Evolutionary conservation across 1,140 invertebrate genomes (phyloP), one percentile per base, ranked within the genome.

Genomic region (Heliconius himera): DNA sequence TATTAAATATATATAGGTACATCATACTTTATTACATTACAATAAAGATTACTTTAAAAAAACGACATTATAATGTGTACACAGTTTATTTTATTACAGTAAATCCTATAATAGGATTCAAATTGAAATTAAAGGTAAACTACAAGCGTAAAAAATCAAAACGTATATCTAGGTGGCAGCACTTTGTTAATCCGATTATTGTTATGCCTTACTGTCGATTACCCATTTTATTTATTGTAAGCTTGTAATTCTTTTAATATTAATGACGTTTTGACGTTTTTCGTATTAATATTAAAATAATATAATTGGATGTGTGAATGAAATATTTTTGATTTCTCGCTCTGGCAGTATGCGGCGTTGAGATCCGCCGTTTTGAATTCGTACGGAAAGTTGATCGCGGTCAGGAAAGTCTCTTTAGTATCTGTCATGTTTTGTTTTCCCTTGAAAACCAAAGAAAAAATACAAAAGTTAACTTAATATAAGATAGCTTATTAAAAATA

Each of bases 81-180:
- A 20, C 49, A 66, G 11, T 66, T 13, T 66, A 66, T 29, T 13
- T 66, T 16, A 26, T 29, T 66, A 66, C 11, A 26, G 60, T 66
- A 66, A 66, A 66, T 66, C 60, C 60, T 11, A 26, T 66, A 66
- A 66, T 66, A 66, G 60, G 60, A 66, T 66, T 66, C 11, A 26
- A 29, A 66, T 66, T 5, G 60, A 66, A 66, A 29, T 66, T 29
- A 66, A 13, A 66, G 60, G 22, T 66, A 22, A 29, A 66, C 11
- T 66, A 66, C 60, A 29, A 66, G 22, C 60, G 22, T n/a, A 11
- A 9, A 56, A 56, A 3, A 66, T 9, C 20, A 8, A 36, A 36
- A 1, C 33, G 33, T 36, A 36, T 6, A 36, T 36, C 0, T 22
- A 66, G 11, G 11, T 66, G 60, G 22, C 22, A 66, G 29, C 60